Conservation (phyloP, 2,888 invertebrate genomes). For the Latrodectus hesperus region DNA sequence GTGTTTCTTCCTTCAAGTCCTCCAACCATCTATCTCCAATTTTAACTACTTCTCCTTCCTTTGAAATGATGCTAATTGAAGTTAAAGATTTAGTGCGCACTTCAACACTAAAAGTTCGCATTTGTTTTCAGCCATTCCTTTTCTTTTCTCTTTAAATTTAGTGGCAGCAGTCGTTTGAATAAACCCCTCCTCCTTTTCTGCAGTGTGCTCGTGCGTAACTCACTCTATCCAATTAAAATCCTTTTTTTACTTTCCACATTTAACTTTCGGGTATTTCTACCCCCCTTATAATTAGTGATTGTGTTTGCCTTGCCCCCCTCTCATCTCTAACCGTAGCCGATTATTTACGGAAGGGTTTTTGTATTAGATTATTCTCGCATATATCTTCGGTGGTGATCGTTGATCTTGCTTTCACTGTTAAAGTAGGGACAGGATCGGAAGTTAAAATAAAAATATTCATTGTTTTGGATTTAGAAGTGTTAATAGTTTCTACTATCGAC, state of each 20-base stretch:
- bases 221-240: constrained; percentile 58
- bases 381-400: constrained; percentile 12
- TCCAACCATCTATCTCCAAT: constrained; percentile 56
- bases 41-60: constrained; percentile 33
- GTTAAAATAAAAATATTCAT: constrained; percentile 38
- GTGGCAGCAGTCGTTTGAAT: constrained; percentile 13
- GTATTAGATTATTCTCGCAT: constrained; percentile 7
- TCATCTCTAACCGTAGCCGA: constrained; percentile 9
- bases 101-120: constrained; percentile 45
- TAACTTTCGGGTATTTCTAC: constrained; percentile 7
- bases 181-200: constrained; percentile 35
- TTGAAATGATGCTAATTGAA: constrained; percentile 53
- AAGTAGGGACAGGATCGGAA: not conserved
- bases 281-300: not conserved
- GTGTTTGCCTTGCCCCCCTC: not conserved
- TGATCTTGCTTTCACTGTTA: not conserved
- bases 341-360: constrained; percentile 58
- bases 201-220: constrained; percentile 61
- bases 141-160: constrained; percentile 20
- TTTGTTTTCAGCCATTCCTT: constrained; percentile 21
- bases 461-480: constrained; percentile 49
- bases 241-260: constrained; percentile 35
- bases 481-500: constrained; percentile 38
- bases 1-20: constrained; percentile 29
- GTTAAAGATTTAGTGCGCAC: constrained; percentile 50